Percentiles rank a stretch among this genome's conserved stretches.
Conservation (phyloP, 2,797 vertebrate species). For the Acipenser oxyrinchus region DNA sequence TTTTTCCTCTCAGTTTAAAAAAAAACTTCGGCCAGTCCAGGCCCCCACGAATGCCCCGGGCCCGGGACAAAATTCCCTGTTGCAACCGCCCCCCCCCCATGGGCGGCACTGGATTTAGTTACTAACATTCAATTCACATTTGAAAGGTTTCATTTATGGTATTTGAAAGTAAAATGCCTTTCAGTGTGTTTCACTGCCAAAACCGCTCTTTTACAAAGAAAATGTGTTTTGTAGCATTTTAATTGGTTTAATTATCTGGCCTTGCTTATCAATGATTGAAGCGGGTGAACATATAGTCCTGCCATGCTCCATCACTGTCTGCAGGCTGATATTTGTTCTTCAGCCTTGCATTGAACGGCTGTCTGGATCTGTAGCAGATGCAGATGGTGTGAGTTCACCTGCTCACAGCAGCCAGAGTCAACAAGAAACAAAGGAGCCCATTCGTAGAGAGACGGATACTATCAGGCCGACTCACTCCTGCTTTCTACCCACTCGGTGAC, state of each 20-base stretch:
- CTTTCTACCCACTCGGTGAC: background rate
- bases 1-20: too few relatives aligned
- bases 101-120: background rate
- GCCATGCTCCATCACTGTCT: background rate
- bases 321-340: conserved; percentile 3
- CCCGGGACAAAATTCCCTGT: too few relatives aligned
- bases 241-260: background rate
- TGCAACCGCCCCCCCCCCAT: too few relatives aligned
- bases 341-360: background rate
- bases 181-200: background rate
- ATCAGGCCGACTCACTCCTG: background rate
- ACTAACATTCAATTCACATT: background rate
- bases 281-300: background rate
- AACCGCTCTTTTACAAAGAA: background rate
- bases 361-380: background rate
- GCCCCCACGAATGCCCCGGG: too few relatives aligned
- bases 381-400: background rate
- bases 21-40: too few relatives aligned
- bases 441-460: background rate
- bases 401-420: background rate
- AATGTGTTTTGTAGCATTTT: background rate
- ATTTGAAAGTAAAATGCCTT: background rate
- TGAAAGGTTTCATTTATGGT: background rate
- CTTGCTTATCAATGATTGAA: background rate
- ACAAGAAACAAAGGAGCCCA: background rate